A percentile compares a stretch with the other conserved stretches of the same genome.
phyloP scores from a whole-genome alignment of 1,140 invertebrate genomes.

The Drosophila yakuba region DNA sequence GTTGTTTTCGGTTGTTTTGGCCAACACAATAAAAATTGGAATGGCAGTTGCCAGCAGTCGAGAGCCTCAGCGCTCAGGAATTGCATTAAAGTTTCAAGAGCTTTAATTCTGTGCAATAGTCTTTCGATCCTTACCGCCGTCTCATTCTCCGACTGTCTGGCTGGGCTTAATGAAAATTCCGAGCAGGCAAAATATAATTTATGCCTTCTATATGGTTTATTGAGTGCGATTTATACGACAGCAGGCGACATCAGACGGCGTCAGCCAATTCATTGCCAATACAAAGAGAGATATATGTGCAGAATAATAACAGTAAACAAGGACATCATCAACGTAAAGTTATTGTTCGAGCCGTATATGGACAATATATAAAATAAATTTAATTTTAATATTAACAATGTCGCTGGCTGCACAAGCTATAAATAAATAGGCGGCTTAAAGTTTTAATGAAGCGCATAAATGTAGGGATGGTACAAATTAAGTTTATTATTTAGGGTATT shows the following conservation, averaged over 20 bases:
- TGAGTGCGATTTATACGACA: slow-evolving; percentile 81
- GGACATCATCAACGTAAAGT: slow-evolving; percentile 39
- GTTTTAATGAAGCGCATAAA: slow-evolving; percentile 77
- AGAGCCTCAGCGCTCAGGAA: slow-evolving; percentile 38
- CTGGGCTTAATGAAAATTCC: slow-evolving; percentile 68
- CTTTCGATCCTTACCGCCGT: neutral
- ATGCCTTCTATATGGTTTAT: slow-evolving; percentile 78
- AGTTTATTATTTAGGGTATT: too few relatives aligned
- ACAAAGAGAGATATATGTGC: slow-evolving; percentile 48
- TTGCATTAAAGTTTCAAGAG: slow-evolving; percentile 79
- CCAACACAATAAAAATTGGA: slow-evolving; percentile 54
- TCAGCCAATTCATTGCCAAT: slow-evolving; percentile 62
- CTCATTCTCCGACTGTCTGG: slow-evolving; percentile 21
- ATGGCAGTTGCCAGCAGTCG: slow-evolving; percentile 21
- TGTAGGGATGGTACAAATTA: too few relatives aligned
- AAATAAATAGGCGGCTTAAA: slow-evolving; percentile 74
- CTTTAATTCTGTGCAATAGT: slow-evolving; percentile 61
- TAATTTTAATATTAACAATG: slow-evolving; percentile 74
- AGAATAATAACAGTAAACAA: slow-evolving; percentile 54
- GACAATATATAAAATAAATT: slow-evolving; percentile 60
- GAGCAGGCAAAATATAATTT: slow-evolving; percentile 76
- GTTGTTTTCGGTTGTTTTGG: slow-evolving; percentile 36
- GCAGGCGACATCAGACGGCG: slow-evolving; percentile 56
- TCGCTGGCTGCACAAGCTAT: slow-evolving; percentile 30
- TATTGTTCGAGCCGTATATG: slow-evolving; percentile 36